Evolutionary conservation across 2,888 invertebrate species (phyloP).

Genomic region (Athetis lepigone): DNA sequence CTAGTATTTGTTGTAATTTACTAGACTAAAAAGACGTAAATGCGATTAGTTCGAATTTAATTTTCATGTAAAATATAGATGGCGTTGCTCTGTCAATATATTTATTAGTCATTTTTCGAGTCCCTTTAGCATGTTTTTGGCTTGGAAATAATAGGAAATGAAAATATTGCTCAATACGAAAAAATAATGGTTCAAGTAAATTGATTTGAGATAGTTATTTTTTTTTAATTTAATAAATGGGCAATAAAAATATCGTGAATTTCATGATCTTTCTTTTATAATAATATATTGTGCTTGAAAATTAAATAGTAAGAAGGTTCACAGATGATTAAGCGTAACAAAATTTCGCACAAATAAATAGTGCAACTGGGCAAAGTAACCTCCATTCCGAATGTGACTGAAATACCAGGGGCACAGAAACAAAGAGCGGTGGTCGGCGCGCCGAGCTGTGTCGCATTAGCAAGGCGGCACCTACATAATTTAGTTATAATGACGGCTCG

Average conservation of each 20-base stretch:
- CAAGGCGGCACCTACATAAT: constrained; percentile 79
- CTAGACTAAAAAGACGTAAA: constrained; percentile 67
- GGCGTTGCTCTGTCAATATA: constrained; percentile 3
- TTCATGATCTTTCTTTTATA: neutral
- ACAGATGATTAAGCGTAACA: constrained; percentile 19
- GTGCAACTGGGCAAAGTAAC: constrained; percentile 66
- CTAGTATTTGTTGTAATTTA: constrained; percentile 68
- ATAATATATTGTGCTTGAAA: neutral
- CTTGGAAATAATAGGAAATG: neutral
- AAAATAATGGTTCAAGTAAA: too few relatives aligned
- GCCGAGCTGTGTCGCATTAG: constrained; percentile 73
- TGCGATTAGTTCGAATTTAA: constrained; percentile 21
- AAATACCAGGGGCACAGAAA: constrained; percentile 73
- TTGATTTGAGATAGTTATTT: too few relatives aligned
- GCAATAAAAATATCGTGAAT: too few relatives aligned
- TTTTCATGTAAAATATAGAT: constrained; percentile 12
- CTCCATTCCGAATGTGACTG: constrained; percentile 70
- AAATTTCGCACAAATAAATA: constrained; percentile 41
- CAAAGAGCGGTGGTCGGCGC: constrained; percentile 62
- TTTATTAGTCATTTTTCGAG: neutral
- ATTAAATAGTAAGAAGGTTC: neutral
- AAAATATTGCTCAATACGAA: neutral
- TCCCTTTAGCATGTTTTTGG: too few relatives aligned
- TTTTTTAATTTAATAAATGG: too few relatives aligned
- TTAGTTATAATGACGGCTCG: constrained; percentile 81